A percentile compares a stretch with the other conserved stretches of the same genome.
Evolutionary conservation across 2,113 vertebrate genomes (phyloP).

Genomic region (Erpornis zantholeuca): DNA sequence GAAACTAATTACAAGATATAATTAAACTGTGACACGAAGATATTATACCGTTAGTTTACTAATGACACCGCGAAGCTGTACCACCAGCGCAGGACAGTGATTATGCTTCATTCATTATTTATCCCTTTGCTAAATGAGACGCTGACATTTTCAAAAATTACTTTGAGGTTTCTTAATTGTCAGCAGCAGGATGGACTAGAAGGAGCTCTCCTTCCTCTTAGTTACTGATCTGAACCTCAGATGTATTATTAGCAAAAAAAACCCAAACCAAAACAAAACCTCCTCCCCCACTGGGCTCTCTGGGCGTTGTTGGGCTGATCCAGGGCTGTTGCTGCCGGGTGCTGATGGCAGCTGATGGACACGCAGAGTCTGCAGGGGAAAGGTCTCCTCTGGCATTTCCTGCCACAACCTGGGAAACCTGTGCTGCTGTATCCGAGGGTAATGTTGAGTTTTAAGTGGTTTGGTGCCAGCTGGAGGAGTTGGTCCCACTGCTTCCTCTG

Average conservation of each 20-base stretch:
- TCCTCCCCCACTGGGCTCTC: neutral
- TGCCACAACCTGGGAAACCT: neutral
- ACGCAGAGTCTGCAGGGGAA: neutral
- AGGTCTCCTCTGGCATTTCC: neutral
- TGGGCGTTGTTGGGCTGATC: neutral
- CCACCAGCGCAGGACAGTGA: slow-evolving; percentile 94
- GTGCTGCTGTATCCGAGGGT: fast-evolving
- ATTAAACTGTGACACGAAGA: slow-evolving; percentile 92
- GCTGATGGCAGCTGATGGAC: neutral
- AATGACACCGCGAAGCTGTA: slow-evolving; percentile 88
- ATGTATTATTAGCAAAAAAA: slow-evolving; percentile 73
- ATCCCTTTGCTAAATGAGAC: slow-evolving; percentile 96
- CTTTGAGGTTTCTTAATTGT: slow-evolving; percentile 87
- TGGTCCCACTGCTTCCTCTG: neutral
- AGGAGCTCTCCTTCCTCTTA: slow-evolving; percentile 75
- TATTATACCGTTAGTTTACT: slow-evolving; percentile 86
- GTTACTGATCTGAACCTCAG: slow-evolving; percentile 79
- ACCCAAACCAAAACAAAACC: neutral
- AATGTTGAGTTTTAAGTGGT: neutral
- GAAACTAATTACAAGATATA: slow-evolving; percentile 99
- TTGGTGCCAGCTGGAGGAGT: neutral
- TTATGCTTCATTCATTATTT: slow-evolving; percentile 99
- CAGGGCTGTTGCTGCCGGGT: neutral
- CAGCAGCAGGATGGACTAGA: slow-evolving; percentile 77
- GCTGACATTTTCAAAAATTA: slow-evolving; percentile 95